Conservation (phyloP, 1,140 invertebrate species). For the Hydropsyche tenuis region DNA sequence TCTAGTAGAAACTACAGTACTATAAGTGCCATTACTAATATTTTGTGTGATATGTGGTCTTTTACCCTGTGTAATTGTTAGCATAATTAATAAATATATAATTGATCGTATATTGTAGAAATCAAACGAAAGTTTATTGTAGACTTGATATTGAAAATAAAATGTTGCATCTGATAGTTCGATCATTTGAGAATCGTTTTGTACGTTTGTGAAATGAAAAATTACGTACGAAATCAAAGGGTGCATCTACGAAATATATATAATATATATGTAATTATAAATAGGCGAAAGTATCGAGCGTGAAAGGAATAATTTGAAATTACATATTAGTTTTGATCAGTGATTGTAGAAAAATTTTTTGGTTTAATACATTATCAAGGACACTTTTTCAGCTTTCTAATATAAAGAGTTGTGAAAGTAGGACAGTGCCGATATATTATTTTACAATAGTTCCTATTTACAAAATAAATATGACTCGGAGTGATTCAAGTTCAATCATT, state of each 20-base stretch:
- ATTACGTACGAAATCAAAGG: no score
- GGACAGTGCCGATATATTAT: slow-evolving; percentile 22
- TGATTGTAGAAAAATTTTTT: slow-evolving; percentile 21
- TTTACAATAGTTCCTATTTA: slow-evolving; percentile 11
- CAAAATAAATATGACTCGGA: not conserved
- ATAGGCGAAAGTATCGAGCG: slow-evolving; percentile 15
- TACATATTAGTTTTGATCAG: slow-evolving; percentile 1
- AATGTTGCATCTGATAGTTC: no score
- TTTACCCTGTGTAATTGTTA: slow-evolving; percentile 51
- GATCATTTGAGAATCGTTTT: no score
- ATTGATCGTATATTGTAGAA: slow-evolving; percentile 23
- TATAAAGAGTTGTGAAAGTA: slow-evolving; percentile 23
- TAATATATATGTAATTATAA: not conserved
- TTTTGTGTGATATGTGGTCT: slow-evolving; percentile 49
- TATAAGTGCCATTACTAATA: slow-evolving; percentile 48
- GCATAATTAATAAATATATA: slow-evolving; percentile 41
- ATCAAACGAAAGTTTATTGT: not conserved
- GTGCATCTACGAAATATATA: no score
- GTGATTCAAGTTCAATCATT: no score
- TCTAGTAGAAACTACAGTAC: slow-evolving; percentile 44
- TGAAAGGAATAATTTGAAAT: slow-evolving; percentile 14
- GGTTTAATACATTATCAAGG: slow-evolving; percentile 29
- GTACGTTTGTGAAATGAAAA: no score
- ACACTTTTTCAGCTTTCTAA: slow-evolving; percentile 27
- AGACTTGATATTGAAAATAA: no score